Percentiles rank a stretch among this genome's conserved stretches.
These are phyloP conservation scores for Drosophila orosa DNA, from an alignment of 1,140 invertebrate genomes.

Conservation along the genomic window DNA sequence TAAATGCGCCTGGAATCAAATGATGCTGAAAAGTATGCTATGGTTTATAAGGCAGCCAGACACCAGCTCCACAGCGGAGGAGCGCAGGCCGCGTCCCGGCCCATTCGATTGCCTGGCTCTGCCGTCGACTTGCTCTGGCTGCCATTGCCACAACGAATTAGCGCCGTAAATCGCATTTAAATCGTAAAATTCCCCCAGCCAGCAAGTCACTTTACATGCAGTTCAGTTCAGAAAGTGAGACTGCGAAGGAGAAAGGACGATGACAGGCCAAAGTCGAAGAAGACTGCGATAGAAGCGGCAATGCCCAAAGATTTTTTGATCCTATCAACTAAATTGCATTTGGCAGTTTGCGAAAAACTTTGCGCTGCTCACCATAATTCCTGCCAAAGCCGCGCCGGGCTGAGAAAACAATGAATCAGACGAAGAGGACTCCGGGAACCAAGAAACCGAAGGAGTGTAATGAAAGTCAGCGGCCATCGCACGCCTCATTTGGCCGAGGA, in stretches of 20 bases:
- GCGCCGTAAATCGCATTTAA: conserved; percentile 83
- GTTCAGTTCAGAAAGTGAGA: conserved; percentile 22
- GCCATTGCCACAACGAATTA: conserved; percentile 78
- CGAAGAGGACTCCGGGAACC: neutral
- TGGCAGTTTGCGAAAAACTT: conserved; percentile 81
- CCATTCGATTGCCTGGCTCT: conserved; percentile 62
- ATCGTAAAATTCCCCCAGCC: conserved; percentile 78
- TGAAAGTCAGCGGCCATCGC: conserved; percentile 41
- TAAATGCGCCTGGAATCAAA: conserved; percentile 74
- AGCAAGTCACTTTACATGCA: conserved; percentile 73
- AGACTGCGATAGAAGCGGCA: conserved; percentile 16
- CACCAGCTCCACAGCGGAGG: neutral
- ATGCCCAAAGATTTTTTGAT: conserved; percentile 80
- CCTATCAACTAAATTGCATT: conserved; percentile 83
- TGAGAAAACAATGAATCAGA: conserved; percentile 52
- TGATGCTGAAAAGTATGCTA: conserved; percentile 74
- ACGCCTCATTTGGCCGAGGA: conserved; percentile 49
- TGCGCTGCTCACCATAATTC: conserved; percentile 67
- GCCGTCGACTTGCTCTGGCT: conserved; percentile 26
- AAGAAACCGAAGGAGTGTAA: conserved; percentile 3
- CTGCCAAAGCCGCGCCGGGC: conserved; percentile 19
- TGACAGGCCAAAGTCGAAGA: conserved; percentile 38
- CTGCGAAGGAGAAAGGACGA: conserved; percentile 14
- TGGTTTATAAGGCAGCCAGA: conserved; percentile 59
- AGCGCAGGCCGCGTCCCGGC: conserved; percentile 10